A percentile compares a stretch with the other conserved stretches of the same genome.
Conservation (phyloP, 2,797 vertebrate genomes). For the Melanotaenia trifasciata region DNA sequence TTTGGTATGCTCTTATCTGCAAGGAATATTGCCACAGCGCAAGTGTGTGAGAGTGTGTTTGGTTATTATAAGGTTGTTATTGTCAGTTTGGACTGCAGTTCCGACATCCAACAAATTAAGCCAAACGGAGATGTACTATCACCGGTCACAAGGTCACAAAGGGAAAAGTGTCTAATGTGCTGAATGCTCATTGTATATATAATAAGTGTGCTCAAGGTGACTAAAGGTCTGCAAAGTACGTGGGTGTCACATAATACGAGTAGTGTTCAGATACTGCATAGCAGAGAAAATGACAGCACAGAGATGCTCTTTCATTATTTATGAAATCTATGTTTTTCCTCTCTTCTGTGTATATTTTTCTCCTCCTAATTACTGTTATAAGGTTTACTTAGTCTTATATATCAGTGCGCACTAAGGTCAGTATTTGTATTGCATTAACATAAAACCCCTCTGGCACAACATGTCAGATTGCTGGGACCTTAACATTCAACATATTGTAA, state of each 20-base stretch:
- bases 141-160: slow-evolving; percentile 64
- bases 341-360: slow-evolving; percentile 34
- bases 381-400: slow-evolving; percentile 31
- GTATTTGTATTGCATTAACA: slow-evolving; percentile 30
- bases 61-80: slow-evolving; percentile 72
- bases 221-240: slow-evolving; percentile 60
- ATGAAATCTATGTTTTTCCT: slow-evolving; percentile 46
- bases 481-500: slow-evolving; percentile 43
- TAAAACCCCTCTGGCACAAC: slow-evolving; percentile 19
- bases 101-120: slow-evolving; percentile 81
- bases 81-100: slow-evolving; percentile 87
- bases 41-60: slow-evolving; percentile 56
- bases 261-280: slow-evolving; percentile 45
- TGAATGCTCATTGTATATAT: slow-evolving; percentile 63
- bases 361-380: slow-evolving; percentile 37
- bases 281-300: slow-evolving; percentile 45
- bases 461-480: slow-evolving; percentile 36
- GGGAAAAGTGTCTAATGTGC: slow-evolving; percentile 55
- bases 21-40: slow-evolving; percentile 61
- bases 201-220: slow-evolving; percentile 69
- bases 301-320: slow-evolving; percentile 55
- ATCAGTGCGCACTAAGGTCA: slow-evolving; percentile 41
- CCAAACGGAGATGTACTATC: slow-evolving; percentile 64
- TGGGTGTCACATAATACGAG: slow-evolving; percentile 55
- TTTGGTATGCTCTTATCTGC: slow-evolving; percentile 63